Evolutionary conservation across 2,797 vertebrate genomes (phyloP).

Genomic region (Sebastes nivosus): DNA sequence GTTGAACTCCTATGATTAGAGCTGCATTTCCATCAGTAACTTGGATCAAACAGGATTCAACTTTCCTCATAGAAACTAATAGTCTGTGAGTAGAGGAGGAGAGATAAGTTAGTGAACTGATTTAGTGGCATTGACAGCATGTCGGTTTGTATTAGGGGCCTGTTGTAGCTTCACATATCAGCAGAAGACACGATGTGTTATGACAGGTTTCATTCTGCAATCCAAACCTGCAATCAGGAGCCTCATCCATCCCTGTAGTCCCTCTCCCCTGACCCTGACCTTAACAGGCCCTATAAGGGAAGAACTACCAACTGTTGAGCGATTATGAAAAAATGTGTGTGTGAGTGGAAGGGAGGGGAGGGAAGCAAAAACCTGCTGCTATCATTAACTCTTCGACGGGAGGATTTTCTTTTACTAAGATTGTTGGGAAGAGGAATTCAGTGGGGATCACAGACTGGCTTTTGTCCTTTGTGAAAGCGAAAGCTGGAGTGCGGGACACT

Average conservation of each 20-base stretch:
- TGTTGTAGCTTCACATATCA: constrained; percentile 3
- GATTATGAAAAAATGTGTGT: constrained; percentile 16
- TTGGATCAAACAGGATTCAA: constrained; percentile 14
- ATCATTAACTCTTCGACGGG: constrained; percentile 43
- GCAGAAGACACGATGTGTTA: background rate
- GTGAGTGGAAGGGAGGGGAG: background rate
- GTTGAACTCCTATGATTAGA: constrained; percentile 9
- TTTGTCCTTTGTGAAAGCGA: constrained; percentile 47
- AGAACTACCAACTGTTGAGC: constrained; percentile 17
- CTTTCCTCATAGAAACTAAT: background rate
- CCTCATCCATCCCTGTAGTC: constrained; percentile 12
- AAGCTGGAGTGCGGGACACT: background rate
- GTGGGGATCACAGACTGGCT: constrained; percentile 32
- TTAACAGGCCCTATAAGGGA: constrained; percentile 9
- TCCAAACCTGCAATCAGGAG: constrained; percentile 30
- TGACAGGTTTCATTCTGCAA: background rate
- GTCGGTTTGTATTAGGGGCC: background rate
- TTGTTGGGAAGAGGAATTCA: constrained; percentile 38
- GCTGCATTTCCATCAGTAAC: constrained; percentile 3
- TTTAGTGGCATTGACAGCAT: constrained; percentile 14
- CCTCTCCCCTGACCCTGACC: constrained; percentile 15
- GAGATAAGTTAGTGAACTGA: constrained; percentile 5
- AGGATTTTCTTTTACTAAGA: constrained; percentile 38
- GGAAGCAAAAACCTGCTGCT: constrained; percentile 47
- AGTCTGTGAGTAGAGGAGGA: background rate